Percentiles rank a stretch among this genome's conserved stretches.
Conservation (phyloP, 1,140 invertebrate genomes). For the Nixonia krombeini region DNA sequence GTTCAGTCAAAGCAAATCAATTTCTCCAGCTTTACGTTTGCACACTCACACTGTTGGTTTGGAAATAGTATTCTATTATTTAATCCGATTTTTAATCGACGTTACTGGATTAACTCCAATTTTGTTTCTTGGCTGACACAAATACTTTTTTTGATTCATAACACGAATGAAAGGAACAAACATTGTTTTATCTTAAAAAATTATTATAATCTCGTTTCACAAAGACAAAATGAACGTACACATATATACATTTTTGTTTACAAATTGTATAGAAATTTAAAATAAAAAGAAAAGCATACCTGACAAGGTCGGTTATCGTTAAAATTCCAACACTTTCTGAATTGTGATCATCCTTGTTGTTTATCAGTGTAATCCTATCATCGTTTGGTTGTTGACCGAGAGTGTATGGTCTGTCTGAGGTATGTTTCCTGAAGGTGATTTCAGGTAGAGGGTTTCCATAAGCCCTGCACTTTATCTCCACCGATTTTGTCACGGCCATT, state of each 20-base stretch:
- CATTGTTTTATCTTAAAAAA: too few species aligned
- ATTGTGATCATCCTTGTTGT: constrained; percentile 72
- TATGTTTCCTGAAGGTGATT: constrained; percentile 81
- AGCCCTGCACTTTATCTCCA: constrained; percentile 81
- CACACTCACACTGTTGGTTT: not conserved
- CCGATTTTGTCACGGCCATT: constrained; percentile 75
- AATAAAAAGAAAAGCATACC: too few species aligned
- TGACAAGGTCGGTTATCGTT: constrained; percentile 68
- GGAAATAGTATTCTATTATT: constrained; percentile 27
- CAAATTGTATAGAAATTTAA: too few species aligned
- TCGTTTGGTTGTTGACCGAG: constrained; percentile 76
- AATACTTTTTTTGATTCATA: constrained; percentile 32
- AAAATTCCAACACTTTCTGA: constrained; percentile 77
- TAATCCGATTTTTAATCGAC: constrained; percentile 29
- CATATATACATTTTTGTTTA: too few species aligned
- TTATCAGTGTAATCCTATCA: constrained; percentile 76
- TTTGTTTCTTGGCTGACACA: constrained; percentile 11
- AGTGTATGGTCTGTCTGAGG: constrained; percentile 73
- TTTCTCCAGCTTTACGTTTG: constrained; percentile 13
- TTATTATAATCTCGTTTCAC: too few species aligned
- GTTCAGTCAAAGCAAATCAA: constrained; percentile 19
- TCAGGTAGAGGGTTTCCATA: constrained; percentile 83
- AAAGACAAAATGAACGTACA: constrained; percentile 2
- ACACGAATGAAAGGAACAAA: too few species aligned
- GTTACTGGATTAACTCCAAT: constrained; percentile 19